These are phyloP conservation scores for Scartelaos histophorus DNA, from an alignment of 2,113 vertebrate species.

Conservation along the genomic window DNA sequence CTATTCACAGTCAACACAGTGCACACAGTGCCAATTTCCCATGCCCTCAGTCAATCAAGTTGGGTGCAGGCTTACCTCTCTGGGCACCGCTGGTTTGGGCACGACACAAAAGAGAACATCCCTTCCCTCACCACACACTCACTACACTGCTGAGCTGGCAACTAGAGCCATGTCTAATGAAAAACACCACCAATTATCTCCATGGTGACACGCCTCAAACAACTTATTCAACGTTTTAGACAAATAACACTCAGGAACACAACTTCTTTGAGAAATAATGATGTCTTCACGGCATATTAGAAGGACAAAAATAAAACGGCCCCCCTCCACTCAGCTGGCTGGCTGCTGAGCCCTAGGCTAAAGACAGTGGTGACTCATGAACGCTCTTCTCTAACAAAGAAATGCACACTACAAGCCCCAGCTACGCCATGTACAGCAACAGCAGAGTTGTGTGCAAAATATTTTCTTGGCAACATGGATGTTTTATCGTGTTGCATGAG, in stretches of 20 bases:
- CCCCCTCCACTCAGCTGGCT: conserved; percentile 60
- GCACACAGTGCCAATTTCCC: conserved; percentile 36
- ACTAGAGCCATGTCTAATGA: conserved; percentile 56
- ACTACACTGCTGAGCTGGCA: conserved; percentile 48
- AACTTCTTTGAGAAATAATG: conserved; percentile 53
- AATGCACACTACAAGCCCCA: conserved; percentile 60
- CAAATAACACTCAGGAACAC: conserved; percentile 43
- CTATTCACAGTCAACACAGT: conserved; percentile 48
- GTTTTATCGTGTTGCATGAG: conserved; percentile 30
- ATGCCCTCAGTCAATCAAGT: conserved; percentile 63
- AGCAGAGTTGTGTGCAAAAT: conserved; percentile 32
- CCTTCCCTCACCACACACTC: conserved; percentile 26
- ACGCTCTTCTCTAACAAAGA: conserved; percentile 56
- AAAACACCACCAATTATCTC: conserved; percentile 44
- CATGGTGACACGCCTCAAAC: conserved; percentile 35
- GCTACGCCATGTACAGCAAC: conserved; percentile 52
- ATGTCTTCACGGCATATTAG: conserved; percentile 66
- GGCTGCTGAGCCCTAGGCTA: conserved; percentile 60
- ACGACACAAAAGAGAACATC: conserved; percentile 70
- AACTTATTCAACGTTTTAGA: conserved; percentile 44
- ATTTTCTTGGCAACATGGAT: conserved; percentile 18
- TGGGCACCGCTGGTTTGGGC: conserved; percentile 57
- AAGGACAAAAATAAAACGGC: conserved; percentile 66
- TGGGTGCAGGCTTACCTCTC: conserved; percentile 64
- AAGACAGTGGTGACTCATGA: conserved; percentile 69